phyloP scores from a whole-genome alignment of 1,140 invertebrate species.

The Penaeus japonicus region DNA sequence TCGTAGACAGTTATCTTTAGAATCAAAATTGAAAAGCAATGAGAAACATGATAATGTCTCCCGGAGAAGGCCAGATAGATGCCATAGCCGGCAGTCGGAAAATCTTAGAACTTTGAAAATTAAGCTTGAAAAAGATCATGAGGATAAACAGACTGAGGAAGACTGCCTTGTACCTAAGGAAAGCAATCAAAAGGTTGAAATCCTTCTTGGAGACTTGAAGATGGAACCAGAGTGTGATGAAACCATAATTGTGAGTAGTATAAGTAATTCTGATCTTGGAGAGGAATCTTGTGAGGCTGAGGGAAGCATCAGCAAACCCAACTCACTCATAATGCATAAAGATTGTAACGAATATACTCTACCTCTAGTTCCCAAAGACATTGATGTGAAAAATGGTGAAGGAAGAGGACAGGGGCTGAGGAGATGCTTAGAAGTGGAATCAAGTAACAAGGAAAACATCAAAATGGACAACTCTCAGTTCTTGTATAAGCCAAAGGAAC shows the following conservation, averaged over 20 bases:
- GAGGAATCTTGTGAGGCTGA: too few species aligned
- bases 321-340: too few species aligned
- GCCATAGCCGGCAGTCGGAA: too few species aligned
- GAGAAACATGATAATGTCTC: background rate
- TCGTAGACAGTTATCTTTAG: background rate
- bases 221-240: background rate
- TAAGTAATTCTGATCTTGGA: background rate
- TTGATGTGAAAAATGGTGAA: too few species aligned
- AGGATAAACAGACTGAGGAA: background rate
- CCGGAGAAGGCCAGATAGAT: background rate
- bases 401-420: background rate
- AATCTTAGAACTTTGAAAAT: background rate
- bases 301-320: too few species aligned
- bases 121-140: constrained; percentile 11
- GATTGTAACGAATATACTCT: too few species aligned
- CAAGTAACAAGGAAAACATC: background rate
- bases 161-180: background rate
- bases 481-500: background rate
- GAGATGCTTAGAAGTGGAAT: background rate
- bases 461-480: background rate
- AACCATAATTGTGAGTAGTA: background rate
- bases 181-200: background rate
- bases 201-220: background rate
- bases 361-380: too few species aligned
- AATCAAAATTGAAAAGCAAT: background rate